Evolutionary conservation across 1,140 invertebrate genomes (phyloP), one percentile per base, ranked within the genome.

Genomic region (Rhynchophorus ferrugineus): DNA sequence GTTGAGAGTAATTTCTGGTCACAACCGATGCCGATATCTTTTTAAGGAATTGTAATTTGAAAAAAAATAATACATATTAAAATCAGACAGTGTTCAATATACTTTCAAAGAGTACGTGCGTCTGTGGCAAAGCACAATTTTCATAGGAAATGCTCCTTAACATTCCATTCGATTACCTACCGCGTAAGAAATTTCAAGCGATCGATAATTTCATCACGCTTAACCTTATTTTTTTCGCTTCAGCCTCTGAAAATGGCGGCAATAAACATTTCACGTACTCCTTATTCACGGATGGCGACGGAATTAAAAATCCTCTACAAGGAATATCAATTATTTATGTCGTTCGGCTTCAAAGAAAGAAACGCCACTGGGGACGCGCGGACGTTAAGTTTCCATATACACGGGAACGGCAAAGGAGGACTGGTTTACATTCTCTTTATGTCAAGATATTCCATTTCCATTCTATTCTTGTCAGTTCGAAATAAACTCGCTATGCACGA

Each of bases 351-450:
- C 48, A 39, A 50, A 50, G 41, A 50, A 50, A 53, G 50, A 19
- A 44, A 53, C 50, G 42, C 50, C 50, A 46, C 44, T 41, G 50
- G 50, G 50, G 50, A 53, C 41, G 22, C 9, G 36, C 37, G 8
- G 21, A 47, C 22, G 52, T 42, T 54, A 42, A 48, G 36, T 54
- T 48, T 48, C 39, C 52, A 54, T 54, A 54, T 47, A 54, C 44
- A 47, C 44, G 48, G 45, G 52, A 44, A 44, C 29, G 43, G 17
- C 21, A 22, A 44, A 11, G 43, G 48, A 48, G 52, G 52, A 54
- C 52, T 54, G 52, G 52, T 54, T 54, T 54, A 54, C 52, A 54
- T 54, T 54, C 52, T 54, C 52, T 54, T 54, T 54, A 54, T 54
- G 52, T 54, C 52, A 48, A 38, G 44, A 54, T 54, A 54, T 54